Percentiles rank a stretch among this genome's conserved stretches.
Conservation (phyloP, 1,140 invertebrate species). For the Euwallacea similis region DNA sequence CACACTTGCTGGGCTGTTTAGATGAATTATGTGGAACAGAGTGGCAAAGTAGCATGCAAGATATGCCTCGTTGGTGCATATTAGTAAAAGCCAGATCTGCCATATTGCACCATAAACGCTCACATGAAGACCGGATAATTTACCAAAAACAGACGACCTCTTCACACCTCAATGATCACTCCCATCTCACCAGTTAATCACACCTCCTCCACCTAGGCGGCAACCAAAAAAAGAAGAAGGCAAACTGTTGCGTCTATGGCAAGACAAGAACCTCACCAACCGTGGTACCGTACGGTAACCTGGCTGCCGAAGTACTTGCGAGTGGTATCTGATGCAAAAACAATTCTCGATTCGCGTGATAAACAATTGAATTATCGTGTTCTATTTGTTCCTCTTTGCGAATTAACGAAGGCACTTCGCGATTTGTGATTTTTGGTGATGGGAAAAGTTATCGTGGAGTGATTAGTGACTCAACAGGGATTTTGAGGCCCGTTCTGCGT, state of each 20-base stretch:
- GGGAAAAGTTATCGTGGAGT: too few relatives aligned
- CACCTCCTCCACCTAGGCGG: too few relatives aligned
- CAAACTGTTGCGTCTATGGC: too few relatives aligned
- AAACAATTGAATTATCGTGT: background rate
- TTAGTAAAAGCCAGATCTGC: background rate
- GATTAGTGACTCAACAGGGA: too few relatives aligned
- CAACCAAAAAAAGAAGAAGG: too few relatives aligned
- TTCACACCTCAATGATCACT: too few relatives aligned
- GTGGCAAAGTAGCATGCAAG: slow-evolving; percentile 13
- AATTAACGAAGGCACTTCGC: too few relatives aligned
- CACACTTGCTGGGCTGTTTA: slow-evolving; percentile 6
- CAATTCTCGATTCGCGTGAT: background rate
- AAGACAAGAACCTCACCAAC: slow-evolving; percentile 8
- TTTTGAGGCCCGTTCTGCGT: too few relatives aligned
- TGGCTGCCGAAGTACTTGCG: background rate
- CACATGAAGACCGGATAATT: background rate
- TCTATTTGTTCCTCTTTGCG: background rate
- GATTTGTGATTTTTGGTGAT: too few relatives aligned
- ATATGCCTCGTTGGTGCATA: slow-evolving; percentile 19
- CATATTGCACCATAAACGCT: too few relatives aligned
- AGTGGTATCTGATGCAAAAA: background rate
- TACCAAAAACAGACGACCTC: background rate
- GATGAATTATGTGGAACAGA: slow-evolving; percentile 25
- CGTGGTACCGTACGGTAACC: slow-evolving; percentile 38
- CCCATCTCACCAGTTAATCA: too few relatives aligned